A percentile compares a stretch with the other conserved stretches of the same genome.
Conservation (phyloP, 2,113 vertebrate genomes). For the Podarcis cretensis region DNA sequence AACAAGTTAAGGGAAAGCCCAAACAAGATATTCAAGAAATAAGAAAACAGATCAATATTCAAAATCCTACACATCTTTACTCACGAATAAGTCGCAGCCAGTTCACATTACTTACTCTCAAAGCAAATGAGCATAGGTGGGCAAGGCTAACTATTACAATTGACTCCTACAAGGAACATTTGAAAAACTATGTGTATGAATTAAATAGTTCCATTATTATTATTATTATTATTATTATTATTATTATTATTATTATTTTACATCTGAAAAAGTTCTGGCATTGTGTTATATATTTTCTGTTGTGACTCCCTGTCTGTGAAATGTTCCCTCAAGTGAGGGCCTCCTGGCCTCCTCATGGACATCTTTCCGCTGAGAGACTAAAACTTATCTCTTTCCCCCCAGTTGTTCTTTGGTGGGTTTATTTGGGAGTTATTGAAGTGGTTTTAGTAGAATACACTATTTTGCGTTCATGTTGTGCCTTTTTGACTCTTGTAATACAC, state of each 20-base stretch:
- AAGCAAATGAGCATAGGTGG: not conserved
- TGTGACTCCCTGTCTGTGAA: too few species aligned
- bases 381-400: too few species aligned
- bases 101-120: not conserved
- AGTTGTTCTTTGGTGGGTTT: too few species aligned
- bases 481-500: too few species aligned
- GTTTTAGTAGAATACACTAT: too few species aligned
- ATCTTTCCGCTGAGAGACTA: too few species aligned
- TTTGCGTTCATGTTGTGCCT: too few species aligned
- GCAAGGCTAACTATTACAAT: not conserved
- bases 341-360: too few species aligned
- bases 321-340: too few species aligned
- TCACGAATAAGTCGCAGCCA: not conserved
- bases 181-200: too few species aligned
- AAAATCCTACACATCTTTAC: not conserved
- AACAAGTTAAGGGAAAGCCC: not conserved
- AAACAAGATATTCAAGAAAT: slow-evolving; percentile 3
- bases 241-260: not conserved
- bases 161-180: not conserved
- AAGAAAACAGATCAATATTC: not conserved
- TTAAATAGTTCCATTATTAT: not conserved
- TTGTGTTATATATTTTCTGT: not conserved
- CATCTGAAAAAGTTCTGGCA: not conserved
- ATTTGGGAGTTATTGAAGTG: too few species aligned
- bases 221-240: too few species aligned